Evolutionary conservation across 2,888 invertebrate species (phyloP), one percentile per base, ranked within the genome.

Genomic region (Sipha maydis): DNA sequence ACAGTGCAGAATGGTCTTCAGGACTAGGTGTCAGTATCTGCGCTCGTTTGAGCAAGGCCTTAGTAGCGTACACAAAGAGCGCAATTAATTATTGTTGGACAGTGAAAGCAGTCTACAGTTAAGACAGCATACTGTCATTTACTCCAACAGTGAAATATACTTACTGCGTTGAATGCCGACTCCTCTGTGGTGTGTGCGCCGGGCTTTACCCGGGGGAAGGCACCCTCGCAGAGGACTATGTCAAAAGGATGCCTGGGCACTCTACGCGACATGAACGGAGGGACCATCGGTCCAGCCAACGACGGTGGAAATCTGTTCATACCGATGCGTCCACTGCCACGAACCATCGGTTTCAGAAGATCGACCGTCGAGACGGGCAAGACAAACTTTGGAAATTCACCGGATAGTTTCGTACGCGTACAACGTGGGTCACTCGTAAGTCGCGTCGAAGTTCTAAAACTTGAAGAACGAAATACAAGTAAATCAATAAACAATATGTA

Each of bases 41-140:
- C 91, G 98, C 98, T 69, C 98, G 94, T 92, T 99, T 98, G 77
- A 99, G 93, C 0, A 99, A 93, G 0, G 98, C 98, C 95, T 98
- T 3, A n/a, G 19, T 19, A 38, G 2, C 11, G 34, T 11, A 7
- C 61, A 61, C 61, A 21, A 25, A 21, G 4, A 7, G 41, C 1
- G 34, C 7, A 14, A 25, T 25, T 19, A 67, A 41, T 41, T 38
- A 38, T 56, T 67, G 11, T n/a, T 28, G 9, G 9, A 67, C 67
- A 67, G 1, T n/a, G 11, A 67, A 28, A 71, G 17, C 71, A 71
- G 71, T 67, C 8, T 14, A 25, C 61, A 25, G 28, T 17, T 9
- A 17, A 8, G 75, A 34, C 34, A 11, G 19, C 31, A 28, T 0
- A n/a, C 4, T 28, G 75, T 71, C 67, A 80, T 76, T 19, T 31